phyloP scores from a whole-genome alignment of 2,113 vertebrate species.

The Excalfactoria chinensis region DNA sequence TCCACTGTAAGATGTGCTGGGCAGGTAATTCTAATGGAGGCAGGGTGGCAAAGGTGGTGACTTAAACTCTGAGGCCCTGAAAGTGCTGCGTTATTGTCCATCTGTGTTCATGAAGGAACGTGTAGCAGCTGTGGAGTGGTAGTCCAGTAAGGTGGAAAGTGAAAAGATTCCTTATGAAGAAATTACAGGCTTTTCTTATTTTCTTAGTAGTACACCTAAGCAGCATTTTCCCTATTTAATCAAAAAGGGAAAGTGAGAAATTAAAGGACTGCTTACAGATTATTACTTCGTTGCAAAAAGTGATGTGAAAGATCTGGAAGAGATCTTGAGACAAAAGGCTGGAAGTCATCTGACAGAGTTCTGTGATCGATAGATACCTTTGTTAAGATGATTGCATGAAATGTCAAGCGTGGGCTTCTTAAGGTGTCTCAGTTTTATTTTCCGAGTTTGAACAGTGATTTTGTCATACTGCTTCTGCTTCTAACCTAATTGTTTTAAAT shows the following conservation, averaged over 20 bases:
- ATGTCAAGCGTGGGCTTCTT: not conserved
- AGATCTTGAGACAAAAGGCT: not conserved
- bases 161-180: not conserved
- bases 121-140: not conserved
- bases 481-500: not conserved
- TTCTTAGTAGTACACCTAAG: not conserved
- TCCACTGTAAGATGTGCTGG: not conserved
- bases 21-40: not conserved
- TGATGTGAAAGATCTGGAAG: not conserved
- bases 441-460: not conserved
- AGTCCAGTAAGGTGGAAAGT: not conserved
- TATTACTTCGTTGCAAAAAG: not conserved
- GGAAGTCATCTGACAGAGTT: not conserved
- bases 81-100: not conserved
- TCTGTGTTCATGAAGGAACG: not conserved
- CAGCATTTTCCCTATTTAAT: not conserved
- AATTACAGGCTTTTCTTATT: not conserved
- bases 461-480: not conserved
- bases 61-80: not conserved
- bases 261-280: not conserved
- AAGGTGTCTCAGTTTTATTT: not conserved
- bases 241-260: not conserved
- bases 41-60: not conserved
- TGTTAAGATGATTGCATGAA: not conserved
- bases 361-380: not conserved